phyloP scores from a whole-genome alignment of 1,140 invertebrate genomes.

The Sycophaga agraensis region DNA sequence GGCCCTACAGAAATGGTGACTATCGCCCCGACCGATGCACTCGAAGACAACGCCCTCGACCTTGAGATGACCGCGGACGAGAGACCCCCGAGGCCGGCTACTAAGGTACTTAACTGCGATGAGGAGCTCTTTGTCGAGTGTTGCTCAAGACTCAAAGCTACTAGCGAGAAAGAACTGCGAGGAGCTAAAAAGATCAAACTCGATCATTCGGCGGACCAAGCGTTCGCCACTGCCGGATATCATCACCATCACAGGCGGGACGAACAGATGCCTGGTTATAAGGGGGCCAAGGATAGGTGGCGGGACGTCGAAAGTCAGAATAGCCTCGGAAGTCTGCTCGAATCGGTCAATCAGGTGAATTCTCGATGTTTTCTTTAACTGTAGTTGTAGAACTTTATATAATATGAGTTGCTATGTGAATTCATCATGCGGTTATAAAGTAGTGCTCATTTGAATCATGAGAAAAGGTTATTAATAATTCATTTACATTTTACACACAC shows the following conservation, averaged over 20 bases:
- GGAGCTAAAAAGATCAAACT: conserved; percentile 55
- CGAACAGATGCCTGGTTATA: conserved; percentile 39
- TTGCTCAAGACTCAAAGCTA: conserved; percentile 53
- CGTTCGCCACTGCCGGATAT: rapidly evolving
- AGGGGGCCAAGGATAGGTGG: conserved; percentile 45
- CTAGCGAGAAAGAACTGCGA: conserved; percentile 52
- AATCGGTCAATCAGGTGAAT: conserved; percentile 55
- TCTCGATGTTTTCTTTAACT: too few species aligned
- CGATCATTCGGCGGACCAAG: conserved; percentile 42
- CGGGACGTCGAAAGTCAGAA: conserved; percentile 53
- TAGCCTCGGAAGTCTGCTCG: conserved; percentile 50
- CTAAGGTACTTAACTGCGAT: conserved; percentile 53
- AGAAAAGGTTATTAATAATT: too few species aligned
- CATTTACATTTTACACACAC: too few species aligned
- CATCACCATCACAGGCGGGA: conserved; percentile 42
- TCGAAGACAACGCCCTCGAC: conserved; percentile 53
- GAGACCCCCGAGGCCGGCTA: conserved; percentile 31
- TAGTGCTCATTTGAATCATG: too few species aligned
- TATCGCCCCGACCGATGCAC: conserved; percentile 50
- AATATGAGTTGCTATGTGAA: too few species aligned
- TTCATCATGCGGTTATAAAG: too few species aligned
- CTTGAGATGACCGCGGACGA: conserved; percentile 40
- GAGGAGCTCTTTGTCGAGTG: conserved; percentile 55
- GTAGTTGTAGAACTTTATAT: too few species aligned
- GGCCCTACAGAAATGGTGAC: conserved; percentile 41